Evolutionary conservation across 2,113 vertebrate genomes (phyloP).

Genomic region (Sylvietta virens): DNA sequence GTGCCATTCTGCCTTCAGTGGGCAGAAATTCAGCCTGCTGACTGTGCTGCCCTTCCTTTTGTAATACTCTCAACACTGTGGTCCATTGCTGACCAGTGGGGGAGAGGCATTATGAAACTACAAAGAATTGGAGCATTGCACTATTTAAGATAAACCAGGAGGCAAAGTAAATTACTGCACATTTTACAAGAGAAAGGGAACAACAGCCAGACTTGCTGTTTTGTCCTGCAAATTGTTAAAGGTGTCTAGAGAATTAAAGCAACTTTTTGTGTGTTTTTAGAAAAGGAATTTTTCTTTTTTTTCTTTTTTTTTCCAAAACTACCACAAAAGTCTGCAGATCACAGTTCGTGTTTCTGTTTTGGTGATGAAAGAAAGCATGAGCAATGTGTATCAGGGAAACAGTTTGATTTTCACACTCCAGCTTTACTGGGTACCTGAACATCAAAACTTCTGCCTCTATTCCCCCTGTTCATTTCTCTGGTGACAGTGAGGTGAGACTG

Average conservation of each 20-base stretch:
- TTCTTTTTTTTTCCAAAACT: not conserved
- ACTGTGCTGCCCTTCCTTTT: not conserved
- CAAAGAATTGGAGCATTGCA: not conserved
- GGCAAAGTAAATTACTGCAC: not conserved
- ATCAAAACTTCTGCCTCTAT: not conserved
- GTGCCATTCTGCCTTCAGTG: not conserved
- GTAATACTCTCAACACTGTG: no score
- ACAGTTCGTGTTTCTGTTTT: not conserved
- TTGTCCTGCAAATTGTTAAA: not conserved
- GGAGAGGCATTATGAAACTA: not conserved
- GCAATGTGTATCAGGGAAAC: not conserved
- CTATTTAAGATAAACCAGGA: not conserved
- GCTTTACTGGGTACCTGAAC: not conserved
- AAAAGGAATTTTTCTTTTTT: not conserved
- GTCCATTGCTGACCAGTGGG: not conserved
- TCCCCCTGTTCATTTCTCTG: fast-evolving
- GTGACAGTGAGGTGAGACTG: not conserved
- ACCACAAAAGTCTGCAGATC: not conserved
- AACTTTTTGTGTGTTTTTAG: not conserved
- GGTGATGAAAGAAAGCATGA: not conserved
- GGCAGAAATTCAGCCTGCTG: not conserved
- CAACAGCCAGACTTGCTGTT: not conserved
- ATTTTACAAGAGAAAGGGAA: not conserved
- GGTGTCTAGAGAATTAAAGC: not conserved
- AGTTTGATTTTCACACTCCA: not conserved